A percentile compares a stretch with the other conserved stretches of the same genome.
These are phyloP conservation scores for Merodon equestris DNA, from an alignment of 2,888 invertebrate genomes.

Conservation along the genomic window DNA sequence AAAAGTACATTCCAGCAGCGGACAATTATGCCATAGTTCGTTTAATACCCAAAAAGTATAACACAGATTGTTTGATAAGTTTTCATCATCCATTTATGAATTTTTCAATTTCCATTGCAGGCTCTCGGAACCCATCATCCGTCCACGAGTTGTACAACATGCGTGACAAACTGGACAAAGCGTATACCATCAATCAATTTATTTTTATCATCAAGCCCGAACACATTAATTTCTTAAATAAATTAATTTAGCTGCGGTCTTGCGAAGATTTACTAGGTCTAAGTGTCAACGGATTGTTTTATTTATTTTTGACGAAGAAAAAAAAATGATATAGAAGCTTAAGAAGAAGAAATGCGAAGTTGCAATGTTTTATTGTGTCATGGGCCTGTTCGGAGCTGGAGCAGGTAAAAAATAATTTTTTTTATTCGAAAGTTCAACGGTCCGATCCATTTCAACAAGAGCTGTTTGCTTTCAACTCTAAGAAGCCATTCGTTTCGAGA, in stretches of 20 bases:
- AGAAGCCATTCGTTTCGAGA: slow-evolving; percentile 3
- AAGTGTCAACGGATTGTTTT: slow-evolving; percentile 33
- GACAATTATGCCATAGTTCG: slow-evolving; percentile 13
- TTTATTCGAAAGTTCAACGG: neutral
- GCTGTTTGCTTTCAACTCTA: slow-evolving; percentile 14
- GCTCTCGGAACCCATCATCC: slow-evolving; percentile 36
- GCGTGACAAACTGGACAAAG: slow-evolving; percentile 69
- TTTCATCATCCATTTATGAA: neutral
- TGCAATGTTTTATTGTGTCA: neutral
- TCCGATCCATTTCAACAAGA: no score
- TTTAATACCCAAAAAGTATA: slow-evolving; percentile 13
- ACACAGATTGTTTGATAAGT: slow-evolving; percentile 41
- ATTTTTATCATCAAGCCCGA: slow-evolving; percentile 72
- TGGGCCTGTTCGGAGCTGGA: no score
- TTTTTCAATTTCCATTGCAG: slow-evolving; percentile 47
- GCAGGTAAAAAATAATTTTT: no score
- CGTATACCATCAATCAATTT: slow-evolving; percentile 72
- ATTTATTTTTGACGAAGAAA: slow-evolving; percentile 42
- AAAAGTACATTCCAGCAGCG: no score
- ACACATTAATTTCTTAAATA: slow-evolving; percentile 72
- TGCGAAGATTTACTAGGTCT: slow-evolving; percentile 31
- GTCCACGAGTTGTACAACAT: slow-evolving; percentile 69
- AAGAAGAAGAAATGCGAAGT: slow-evolving; percentile 1
- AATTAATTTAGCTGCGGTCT: slow-evolving; percentile 68
- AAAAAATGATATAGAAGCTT: no score